Conservation (phyloP, 2,888 invertebrate species). For the Acleris emargana region DNA sequence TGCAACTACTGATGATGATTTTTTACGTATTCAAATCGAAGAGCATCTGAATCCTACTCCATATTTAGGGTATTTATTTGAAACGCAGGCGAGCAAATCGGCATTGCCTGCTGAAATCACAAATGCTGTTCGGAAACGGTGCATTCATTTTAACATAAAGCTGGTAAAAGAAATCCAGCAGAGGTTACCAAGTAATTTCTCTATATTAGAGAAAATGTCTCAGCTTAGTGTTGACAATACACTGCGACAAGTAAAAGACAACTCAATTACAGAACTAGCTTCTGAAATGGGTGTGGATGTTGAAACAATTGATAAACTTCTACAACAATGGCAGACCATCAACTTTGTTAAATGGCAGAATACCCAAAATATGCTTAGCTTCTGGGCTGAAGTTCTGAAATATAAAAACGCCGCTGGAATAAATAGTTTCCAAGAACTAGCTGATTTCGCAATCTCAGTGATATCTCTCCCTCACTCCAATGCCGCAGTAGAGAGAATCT, state of each 20-base stretch:
- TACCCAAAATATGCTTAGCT: too few species aligned
- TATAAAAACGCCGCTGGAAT: conserved; percentile 41
- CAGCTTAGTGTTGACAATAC: conserved; percentile 30
- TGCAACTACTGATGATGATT: too few species aligned
- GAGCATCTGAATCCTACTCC: too few species aligned
- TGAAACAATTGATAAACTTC: conserved; percentile 23
- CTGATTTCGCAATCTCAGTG: conserved; percentile 37
- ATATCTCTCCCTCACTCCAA: conserved; percentile 42
- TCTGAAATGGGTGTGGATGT: conserved; percentile 29
- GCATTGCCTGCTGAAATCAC: too few species aligned
- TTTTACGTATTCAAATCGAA: too few species aligned
- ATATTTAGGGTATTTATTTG: too few species aligned
- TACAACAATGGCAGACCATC: conserved; percentile 42
- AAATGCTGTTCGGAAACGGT: too few species aligned
- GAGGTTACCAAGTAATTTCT: conserved; percentile 37
- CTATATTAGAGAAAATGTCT: conserved; percentile 32
- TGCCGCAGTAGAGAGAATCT: conserved; percentile 41
- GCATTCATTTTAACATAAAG: too few species aligned
- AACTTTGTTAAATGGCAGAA: too few species aligned
- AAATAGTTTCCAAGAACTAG: conserved; percentile 39
- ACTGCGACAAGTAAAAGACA: conserved; percentile 36
- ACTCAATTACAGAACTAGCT: conserved; percentile 27
- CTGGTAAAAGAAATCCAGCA: conserved; percentile 39
- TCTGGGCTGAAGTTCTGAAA: not conserved
- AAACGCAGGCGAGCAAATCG: too few species aligned